These are phyloP conservation scores for Pyrocoelia pectoralis DNA, from an alignment of 2,888 invertebrate species.

Conservation along the genomic window DNA sequence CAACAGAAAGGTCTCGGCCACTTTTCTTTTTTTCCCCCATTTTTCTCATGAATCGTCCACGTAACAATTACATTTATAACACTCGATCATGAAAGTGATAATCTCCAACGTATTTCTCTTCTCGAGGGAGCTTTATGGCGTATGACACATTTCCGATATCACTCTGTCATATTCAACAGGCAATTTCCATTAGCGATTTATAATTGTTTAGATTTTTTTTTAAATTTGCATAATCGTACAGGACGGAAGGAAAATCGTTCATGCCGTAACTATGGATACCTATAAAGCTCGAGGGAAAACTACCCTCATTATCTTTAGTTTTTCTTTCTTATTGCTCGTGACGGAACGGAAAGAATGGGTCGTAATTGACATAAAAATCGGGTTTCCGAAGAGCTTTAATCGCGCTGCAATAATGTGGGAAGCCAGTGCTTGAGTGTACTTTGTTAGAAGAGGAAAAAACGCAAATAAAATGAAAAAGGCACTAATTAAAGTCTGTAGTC, in stretches of 20 bases:
- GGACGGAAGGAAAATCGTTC: slow-evolving; percentile 11
- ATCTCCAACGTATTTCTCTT: background rate
- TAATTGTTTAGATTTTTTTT: too few species aligned
- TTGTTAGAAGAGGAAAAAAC: background rate
- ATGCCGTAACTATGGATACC: slow-evolving; percentile 32
- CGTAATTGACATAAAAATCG: too few species aligned
- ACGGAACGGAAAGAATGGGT: too few species aligned
- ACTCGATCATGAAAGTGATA: background rate
- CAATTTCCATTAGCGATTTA: too few species aligned
- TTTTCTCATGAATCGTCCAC: background rate
- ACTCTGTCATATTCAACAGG: background rate
- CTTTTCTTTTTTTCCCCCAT: slow-evolving; percentile 25
- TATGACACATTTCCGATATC: background rate
- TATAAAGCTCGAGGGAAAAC: slow-evolving; percentile 17
- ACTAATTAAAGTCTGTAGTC: slow-evolving; percentile 6
- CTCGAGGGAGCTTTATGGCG: too few species aligned
- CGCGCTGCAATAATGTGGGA: too few species aligned
- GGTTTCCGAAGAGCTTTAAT: too few species aligned
- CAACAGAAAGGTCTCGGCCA: slow-evolving; percentile 37
- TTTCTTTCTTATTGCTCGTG: too few species aligned
- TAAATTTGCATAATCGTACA: too few species aligned
- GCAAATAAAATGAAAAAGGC: background rate
- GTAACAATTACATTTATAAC: slow-evolving; percentile 16
- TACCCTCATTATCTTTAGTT: slow-evolving; percentile 15
- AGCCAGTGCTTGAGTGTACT: slow-evolving; percentile 11